phyloP scores from a whole-genome alignment of 2,113 vertebrate genomes.

The Oncorhynchus nerka region DNA sequence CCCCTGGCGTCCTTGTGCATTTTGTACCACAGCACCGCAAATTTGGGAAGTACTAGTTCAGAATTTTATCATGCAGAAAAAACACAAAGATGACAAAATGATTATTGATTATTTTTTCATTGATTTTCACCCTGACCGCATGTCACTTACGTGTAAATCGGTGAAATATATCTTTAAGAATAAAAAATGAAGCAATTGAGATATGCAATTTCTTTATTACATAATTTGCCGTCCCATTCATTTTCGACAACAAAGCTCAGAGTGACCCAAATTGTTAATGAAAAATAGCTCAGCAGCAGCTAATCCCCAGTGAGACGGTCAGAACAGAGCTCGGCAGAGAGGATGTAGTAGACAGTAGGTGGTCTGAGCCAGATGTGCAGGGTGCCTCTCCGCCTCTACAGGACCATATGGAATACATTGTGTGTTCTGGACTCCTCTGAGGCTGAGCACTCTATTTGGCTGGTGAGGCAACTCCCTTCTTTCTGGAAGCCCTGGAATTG shows the following conservation, averaged over 20 bases:
- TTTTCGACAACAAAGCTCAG: neutral
- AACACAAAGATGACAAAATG: too few relatives aligned
- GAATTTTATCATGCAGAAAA: too few relatives aligned
- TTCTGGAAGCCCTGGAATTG: conserved; percentile 30
- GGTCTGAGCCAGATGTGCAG: conserved; percentile 64
- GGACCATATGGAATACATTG: conserved; percentile 67
- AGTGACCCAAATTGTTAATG: conserved; percentile 10
- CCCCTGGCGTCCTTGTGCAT: too few relatives aligned
- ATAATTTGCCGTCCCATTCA: neutral
- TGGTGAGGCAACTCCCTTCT: conserved; percentile 24
- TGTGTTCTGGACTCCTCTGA: conserved; percentile 40
- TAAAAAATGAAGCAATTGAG: neutral
- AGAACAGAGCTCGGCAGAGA: conserved; percentile 41
- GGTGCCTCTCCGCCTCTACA: conserved; percentile 47
- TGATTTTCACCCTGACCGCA: too few relatives aligned
- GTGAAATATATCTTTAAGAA: neutral
- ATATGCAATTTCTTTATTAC: neutral
- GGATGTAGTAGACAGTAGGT: conserved; percentile 49
- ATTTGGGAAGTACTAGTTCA: too few relatives aligned
- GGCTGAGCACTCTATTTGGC: conserved; percentile 43
- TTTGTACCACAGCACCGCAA: too few relatives aligned
- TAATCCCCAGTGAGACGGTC: conserved; percentile 21
- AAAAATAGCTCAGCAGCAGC: neutral
- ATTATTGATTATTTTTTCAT: too few relatives aligned
- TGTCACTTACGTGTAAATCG: neutral